These are phyloP conservation scores for Caradrina clavipalpis DNA, from an alignment of 2,888 invertebrate species.

Conservation along the genomic window DNA sequence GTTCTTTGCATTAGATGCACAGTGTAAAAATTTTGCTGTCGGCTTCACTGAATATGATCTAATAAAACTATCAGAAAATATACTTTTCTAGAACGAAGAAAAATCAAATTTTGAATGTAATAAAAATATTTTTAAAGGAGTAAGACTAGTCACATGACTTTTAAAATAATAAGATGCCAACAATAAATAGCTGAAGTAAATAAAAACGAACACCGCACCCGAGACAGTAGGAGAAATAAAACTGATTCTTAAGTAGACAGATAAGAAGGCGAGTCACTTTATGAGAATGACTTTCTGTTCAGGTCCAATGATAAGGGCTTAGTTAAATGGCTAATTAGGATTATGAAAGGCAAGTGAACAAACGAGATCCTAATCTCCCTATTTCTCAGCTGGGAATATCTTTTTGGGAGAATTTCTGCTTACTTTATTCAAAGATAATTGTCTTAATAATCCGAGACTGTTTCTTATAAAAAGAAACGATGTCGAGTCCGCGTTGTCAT, in stretches of 20 bases:
- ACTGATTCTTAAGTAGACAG: constrained; percentile 53
- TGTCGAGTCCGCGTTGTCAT: constrained; percentile 34
- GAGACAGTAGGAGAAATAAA: constrained; percentile 44
- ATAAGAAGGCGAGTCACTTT: constrained; percentile 65
- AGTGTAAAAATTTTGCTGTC: no score
- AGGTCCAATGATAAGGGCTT: constrained; percentile 60
- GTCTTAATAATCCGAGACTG: constrained; percentile 67
- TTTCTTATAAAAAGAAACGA: constrained; percentile 59
- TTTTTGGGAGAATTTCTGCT: constrained; percentile 59
- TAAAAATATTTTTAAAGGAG: neutral
- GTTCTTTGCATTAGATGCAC: neutral
- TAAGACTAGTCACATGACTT: neutral
- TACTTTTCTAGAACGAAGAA: no score
- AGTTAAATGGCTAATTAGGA: constrained; percentile 77
- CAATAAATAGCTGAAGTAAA: constrained; percentile 32
- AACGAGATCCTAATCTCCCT: constrained; percentile 77
- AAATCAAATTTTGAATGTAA: no score
- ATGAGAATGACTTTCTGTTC: constrained; percentile 65
- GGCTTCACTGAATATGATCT: no score
- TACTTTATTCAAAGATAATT: constrained; percentile 68
- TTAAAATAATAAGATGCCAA: constrained; percentile 15
- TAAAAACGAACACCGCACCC: constrained; percentile 37
- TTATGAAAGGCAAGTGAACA: constrained; percentile 77
- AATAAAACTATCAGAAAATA: no score
- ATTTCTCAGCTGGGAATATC: constrained; percentile 60